A percentile compares a stretch with the other conserved stretches of the same genome.
phyloP scores from a whole-genome alignment of 1,140 invertebrate species.

The Drosophila chauvacae region DNA sequence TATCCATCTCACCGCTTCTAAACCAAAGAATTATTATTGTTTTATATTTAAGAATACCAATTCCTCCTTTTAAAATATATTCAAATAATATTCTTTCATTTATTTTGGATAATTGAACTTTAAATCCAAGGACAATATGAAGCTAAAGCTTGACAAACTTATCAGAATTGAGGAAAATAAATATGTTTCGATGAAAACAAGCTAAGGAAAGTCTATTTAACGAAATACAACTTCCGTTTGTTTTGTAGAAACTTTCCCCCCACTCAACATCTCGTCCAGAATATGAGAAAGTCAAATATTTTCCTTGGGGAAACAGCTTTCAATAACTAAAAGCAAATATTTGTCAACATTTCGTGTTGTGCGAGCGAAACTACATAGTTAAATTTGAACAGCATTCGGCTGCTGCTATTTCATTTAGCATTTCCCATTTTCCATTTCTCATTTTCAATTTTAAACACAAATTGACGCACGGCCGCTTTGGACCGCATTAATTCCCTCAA shows the following conservation, averaged over 20 bases:
- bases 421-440: constrained; percentile 15
- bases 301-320: constrained; percentile 38
- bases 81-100: background rate
- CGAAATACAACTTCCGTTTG: constrained; percentile 38
- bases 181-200: constrained; percentile 31
- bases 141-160: background rate
- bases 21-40: background rate
- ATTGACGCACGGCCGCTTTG: constrained; percentile 15
- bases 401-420: constrained; percentile 38
- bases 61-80: background rate
- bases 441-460: constrained; percentile 26
- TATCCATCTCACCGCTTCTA: background rate
- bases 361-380: constrained; percentile 24
- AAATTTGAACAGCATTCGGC: constrained; percentile 31
- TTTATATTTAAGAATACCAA: background rate
- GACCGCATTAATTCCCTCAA: constrained; percentile 35
- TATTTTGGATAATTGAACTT: background rate
- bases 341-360: constrained; percentile 44
- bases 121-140: background rate
- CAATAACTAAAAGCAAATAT: constrained; percentile 55
- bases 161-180: constrained; percentile 18
- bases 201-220: constrained; percentile 20
- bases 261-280: too few species aligned
- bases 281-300: constrained; percentile 25
- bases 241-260: background rate